Base-by-base conservation (phyloP, 2,888 invertebrate genomes). In the Xiphydria camelus region DNA sequence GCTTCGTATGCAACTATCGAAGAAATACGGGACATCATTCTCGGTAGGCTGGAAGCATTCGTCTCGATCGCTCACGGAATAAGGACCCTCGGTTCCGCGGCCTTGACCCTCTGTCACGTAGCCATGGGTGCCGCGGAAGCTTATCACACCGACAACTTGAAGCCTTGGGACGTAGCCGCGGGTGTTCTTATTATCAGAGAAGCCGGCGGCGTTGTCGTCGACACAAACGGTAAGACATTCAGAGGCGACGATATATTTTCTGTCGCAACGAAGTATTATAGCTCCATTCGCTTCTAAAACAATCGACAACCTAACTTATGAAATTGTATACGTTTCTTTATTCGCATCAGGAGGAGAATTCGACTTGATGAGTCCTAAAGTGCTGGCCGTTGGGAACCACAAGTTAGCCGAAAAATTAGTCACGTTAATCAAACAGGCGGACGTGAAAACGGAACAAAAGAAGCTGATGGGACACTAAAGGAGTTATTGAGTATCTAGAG, bases 161-260 rank as follows among this genome's bases (percentile, higher is more conserved):
- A 87, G 66, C 83, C 86, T n/a, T 91, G 91, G 91, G 91, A 91
- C 69, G 83, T 88, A 14, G 85, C 88, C 20, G 91, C 89, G 3
- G 88, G 88, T 3, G 82, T 81, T 22, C 73, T 91, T 19, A 86
- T 91, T 53, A 79, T 89, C 14, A 76, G 76, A 32, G 91, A 92
- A 78, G 90, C 91, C 36, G 90, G 90, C 5, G 91, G 89, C 12
- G 71, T 78, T 37, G 79, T 89, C n/a, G 77, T 81, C 35, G 86
- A 88, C 64, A 83, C 87, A 6, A 79, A 78, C 53, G 88, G 85
- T 79, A 57, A 37, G 50, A 18, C n/a, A n/a, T n/a, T n/a, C n/a
- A n/a, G n/a, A n/a, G n/a, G n/a, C 35, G 10, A 22, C 17, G 31
- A 42, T 14, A 9, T 2, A 39, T 22, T n/a, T n/a, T n/a, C n/a